A percentile compares a stretch with the other conserved stretches of the same genome.
These are phyloP conservation scores for Nesidiocoris tenuis DNA, from an alignment of 2,888 invertebrate genomes.

Conservation along the genomic window DNA sequence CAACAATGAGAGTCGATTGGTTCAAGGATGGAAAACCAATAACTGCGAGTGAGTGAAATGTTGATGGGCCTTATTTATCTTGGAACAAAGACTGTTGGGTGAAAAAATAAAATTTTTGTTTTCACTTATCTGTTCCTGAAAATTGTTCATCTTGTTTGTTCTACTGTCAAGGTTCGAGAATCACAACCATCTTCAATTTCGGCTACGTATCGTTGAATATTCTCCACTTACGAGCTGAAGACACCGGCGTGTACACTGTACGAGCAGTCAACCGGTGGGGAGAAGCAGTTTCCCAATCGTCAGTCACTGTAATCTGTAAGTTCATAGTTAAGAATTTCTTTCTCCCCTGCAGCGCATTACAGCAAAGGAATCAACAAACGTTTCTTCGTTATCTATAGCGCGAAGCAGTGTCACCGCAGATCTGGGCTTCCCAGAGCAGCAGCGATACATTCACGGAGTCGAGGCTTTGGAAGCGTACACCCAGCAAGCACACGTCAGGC, in stretches of 20 bases:
- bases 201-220: constrained; percentile 98
- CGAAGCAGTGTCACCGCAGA: constrained; percentile 83
- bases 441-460: constrained; percentile 86
- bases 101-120: too few species aligned
- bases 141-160: too few species aligned
- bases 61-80: not conserved
- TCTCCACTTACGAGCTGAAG: constrained; percentile 97
- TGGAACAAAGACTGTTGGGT: not conserved
- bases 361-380: not conserved
- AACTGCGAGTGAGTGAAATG: constrained; percentile 72
- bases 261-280: constrained; percentile 88
- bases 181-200: constrained; percentile 97
- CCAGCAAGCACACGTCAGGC: constrained; percentile 75
- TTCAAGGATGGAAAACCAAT: constrained; percentile 92
- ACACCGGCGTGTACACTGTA: constrained; percentile 91
- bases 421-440: constrained; percentile 85
- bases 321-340: too few species aligned
- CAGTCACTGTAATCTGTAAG: constrained; percentile 67
- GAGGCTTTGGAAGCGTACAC: constrained; percentile 84
- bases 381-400: constrained; percentile 54
- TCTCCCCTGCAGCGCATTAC: not conserved
- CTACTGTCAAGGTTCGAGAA: constrained; percentile 75
- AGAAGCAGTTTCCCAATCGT: constrained; percentile 82
- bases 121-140: too few species aligned
- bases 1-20: constrained; percentile 93